A percentile compares a stretch with the other conserved stretches of the same genome.
These are phyloP conservation scores for Apostichopus californicus DNA, from an alignment of 35 echinoderm and acorn worm genomes.

Conservation along the genomic window DNA sequence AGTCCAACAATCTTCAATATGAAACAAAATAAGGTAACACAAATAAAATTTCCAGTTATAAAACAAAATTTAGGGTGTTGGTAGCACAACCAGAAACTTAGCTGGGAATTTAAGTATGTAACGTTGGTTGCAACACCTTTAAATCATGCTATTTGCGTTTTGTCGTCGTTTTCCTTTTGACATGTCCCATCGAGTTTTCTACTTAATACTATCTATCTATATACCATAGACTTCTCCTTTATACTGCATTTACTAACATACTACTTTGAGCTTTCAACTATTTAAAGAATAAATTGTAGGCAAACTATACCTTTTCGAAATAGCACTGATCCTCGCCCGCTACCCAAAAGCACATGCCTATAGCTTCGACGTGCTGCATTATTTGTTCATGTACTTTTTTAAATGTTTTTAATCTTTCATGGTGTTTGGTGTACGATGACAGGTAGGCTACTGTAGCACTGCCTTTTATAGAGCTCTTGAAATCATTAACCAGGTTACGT, in stretches of 20 bases:
- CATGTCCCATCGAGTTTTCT: neutral
- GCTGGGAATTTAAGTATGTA: neutral
- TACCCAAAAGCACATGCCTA: too few relatives aligned
- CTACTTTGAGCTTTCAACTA: too few relatives aligned
- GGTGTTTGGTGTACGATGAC: neutral
- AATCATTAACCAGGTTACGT: neutral
- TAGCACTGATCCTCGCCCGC: too few relatives aligned
- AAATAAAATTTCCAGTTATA: neutral
- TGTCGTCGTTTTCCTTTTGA: neutral
- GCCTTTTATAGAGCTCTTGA: neutral
- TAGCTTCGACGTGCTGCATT: too few relatives aligned
- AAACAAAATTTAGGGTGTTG: neutral
- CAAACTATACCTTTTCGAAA: too few relatives aligned
- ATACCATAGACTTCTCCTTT: too few relatives aligned
- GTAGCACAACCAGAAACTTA: neutral
- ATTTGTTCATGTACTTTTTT: too few relatives aligned
- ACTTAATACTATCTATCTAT: too few relatives aligned
- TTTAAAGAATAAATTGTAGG: too few relatives aligned
- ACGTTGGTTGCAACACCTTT: neutral
- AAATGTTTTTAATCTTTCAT: neutral
- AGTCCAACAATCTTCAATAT: slow-evolving; percentile 8
- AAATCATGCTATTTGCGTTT: neutral
- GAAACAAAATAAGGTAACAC: neutral
- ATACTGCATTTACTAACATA: too few relatives aligned
- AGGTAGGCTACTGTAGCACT: neutral